Percentiles rank a stretch among this genome's conserved stretches.
Evolutionary conservation across 2,113 vertebrate genomes (phyloP).

Genomic region (Plecturocebus donacophilus): DNA sequence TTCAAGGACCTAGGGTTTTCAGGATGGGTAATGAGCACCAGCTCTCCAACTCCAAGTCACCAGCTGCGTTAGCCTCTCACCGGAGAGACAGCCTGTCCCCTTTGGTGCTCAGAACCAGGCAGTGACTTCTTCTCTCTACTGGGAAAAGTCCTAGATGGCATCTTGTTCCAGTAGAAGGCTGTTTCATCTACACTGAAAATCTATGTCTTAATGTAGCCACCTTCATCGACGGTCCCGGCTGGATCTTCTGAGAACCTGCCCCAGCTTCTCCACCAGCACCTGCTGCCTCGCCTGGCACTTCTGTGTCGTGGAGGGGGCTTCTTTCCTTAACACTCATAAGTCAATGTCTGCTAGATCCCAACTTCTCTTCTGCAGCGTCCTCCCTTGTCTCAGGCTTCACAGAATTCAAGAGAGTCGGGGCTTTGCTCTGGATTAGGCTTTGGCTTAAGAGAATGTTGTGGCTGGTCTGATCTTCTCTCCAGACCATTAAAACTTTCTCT

Average conservation of each 20-base stretch:
- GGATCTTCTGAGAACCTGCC: neutral
- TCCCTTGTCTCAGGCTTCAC: neutral
- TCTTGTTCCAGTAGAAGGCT: neutral
- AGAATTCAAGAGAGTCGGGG: neutral
- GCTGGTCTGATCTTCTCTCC: neutral
- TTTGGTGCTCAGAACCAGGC: neutral
- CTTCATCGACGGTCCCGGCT: rapidly evolving
- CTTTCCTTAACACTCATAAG: neutral
- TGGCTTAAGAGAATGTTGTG: neutral
- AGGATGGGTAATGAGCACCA: neutral
- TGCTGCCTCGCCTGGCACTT: neutral
- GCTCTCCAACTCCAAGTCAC: neutral
- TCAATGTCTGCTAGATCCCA: neutral
- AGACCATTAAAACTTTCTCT: neutral
- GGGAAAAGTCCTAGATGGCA: too few relatives aligned
- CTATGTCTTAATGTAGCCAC: neutral
- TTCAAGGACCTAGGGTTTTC: neutral
- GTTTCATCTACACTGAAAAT: neutral
- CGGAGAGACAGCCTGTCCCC: neutral
- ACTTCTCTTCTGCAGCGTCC: neutral
- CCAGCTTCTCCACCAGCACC: neutral
- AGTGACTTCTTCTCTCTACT: neutral
- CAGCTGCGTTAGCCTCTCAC: neutral
- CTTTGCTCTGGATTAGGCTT: neutral
- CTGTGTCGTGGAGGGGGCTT: neutral